A percentile compares a stretch with the other conserved stretches of the same genome.
These are phyloP conservation scores for Andrena praecox DNA, from an alignment of 2,888 invertebrate genomes.

Conservation along the genomic window DNA sequence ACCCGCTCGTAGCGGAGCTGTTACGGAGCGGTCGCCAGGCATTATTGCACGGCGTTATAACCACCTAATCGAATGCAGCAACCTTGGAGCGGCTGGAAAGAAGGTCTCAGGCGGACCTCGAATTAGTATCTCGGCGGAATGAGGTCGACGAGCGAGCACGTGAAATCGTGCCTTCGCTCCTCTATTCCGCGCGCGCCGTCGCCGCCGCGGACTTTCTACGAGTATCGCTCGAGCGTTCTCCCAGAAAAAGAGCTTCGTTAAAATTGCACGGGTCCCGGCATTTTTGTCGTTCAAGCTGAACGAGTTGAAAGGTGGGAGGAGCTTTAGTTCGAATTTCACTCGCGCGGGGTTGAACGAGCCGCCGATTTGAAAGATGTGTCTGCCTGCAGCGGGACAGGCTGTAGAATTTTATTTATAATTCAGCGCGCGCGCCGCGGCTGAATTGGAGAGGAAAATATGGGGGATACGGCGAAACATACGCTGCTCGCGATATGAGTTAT, in stretches of 20 bases:
- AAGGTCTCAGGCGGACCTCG: constrained; percentile 41
- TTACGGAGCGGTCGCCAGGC: not conserved
- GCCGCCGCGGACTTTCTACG: constrained; percentile 44
- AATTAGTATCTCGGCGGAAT: constrained; percentile 39
- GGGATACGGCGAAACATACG: constrained; percentile 4
- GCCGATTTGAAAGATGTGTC: constrained; percentile 22
- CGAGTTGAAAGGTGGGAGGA: not conserved
- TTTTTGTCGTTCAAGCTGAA: constrained; percentile 28
- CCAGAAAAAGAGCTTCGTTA: constrained; percentile 35
- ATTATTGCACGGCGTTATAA: constrained; percentile 17
- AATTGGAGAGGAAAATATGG: constrained; percentile 27
- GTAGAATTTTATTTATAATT: constrained; percentile 47
- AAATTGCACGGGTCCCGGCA: constrained; percentile 36
- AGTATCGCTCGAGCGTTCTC: constrained; percentile 21
- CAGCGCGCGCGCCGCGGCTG: constrained; percentile 9
- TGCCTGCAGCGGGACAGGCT: constrained; percentile 2
- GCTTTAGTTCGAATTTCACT: constrained; percentile 33
- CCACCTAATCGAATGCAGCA: constrained; percentile 43
- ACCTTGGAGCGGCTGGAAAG: constrained; percentile 49
- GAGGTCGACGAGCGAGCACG: constrained; percentile 38
- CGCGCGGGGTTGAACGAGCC: constrained; percentile 17
- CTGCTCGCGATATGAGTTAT: not conserved
- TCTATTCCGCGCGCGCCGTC: constrained; percentile 16
- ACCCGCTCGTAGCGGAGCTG: not conserved
- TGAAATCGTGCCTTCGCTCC: constrained; percentile 41